phyloP scores from a whole-genome alignment of 2,113 vertebrate species.

The Typhlomys cinereus region DNA sequence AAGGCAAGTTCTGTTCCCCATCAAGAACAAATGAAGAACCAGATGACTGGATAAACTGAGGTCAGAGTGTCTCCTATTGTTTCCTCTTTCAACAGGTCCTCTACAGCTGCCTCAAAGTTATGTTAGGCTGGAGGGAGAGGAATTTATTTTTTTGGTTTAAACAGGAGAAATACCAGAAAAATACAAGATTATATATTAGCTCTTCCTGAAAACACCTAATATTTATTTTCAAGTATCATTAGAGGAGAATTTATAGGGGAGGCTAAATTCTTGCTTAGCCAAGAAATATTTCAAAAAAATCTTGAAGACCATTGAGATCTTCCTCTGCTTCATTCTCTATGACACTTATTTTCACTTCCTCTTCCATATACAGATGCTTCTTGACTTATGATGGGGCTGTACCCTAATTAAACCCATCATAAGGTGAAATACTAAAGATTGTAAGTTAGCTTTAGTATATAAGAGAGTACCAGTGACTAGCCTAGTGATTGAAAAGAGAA shows the following conservation, averaged over 20 bases:
- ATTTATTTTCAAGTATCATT: conserved; percentile 67
- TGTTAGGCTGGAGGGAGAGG: not conserved
- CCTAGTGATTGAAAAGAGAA: too few relatives aligned
- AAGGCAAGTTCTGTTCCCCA: conserved; percentile 86
- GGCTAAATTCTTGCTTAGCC: conserved; percentile 17
- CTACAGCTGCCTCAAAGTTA: conserved; percentile 67
- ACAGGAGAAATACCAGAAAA: not conserved
- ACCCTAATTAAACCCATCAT: not conserved
- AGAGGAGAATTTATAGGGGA: conserved; percentile 28
- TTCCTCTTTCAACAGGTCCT: conserved; percentile 71
- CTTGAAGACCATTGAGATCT: not conserved
- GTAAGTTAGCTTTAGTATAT: too few relatives aligned
- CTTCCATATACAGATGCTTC: not conserved
- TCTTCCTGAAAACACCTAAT: conserved; percentile 56
- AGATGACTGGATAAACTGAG: conserved; percentile 84
- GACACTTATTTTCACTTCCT: not conserved
- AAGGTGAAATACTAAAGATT: not conserved
- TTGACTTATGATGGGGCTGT: not conserved
- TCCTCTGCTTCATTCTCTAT: conserved; percentile 9
- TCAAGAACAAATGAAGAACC: conserved; percentile 84
- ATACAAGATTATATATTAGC: not conserved
- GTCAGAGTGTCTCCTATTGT: conserved; percentile 75
- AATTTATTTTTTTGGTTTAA: conserved; percentile 15
- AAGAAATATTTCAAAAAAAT: conserved; percentile 24
- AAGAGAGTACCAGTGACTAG: too few relatives aligned